Evolutionary conservation across 2,113 vertebrate species (phyloP).

Genomic region (Tragelaphus scriptus): DNA sequence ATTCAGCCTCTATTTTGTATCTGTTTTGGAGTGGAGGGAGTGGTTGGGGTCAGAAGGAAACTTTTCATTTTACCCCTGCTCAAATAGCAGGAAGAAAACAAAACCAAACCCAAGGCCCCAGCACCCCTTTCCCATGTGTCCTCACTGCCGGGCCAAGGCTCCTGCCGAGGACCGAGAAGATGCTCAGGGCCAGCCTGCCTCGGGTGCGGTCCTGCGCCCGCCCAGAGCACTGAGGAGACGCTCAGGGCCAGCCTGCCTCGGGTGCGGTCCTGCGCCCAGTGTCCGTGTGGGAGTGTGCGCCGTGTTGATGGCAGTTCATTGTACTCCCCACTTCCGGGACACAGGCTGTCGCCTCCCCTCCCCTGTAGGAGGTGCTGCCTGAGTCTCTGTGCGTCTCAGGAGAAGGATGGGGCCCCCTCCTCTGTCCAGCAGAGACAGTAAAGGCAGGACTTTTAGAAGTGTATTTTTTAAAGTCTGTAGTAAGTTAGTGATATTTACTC

Average conservation of each 20-base stretch:
- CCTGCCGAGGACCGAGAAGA: background rate
- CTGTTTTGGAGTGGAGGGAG: background rate
- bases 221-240: too few relatives aligned
- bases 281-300: background rate
- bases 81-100: background rate
- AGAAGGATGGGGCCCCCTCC: background rate
- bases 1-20: background rate
- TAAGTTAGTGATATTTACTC: background rate
- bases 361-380: background rate
- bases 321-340: background rate
- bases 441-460: background rate
- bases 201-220: too few relatives aligned
- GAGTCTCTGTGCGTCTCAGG: background rate
- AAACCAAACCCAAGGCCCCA: background rate
- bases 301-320: background rate
- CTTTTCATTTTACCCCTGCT: background rate
- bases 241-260: too few relatives aligned
- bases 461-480: background rate
- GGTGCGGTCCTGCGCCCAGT: background rate
- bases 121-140: accelerated
- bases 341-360: background rate
- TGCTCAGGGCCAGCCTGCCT: background rate
- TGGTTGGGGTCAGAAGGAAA: background rate
- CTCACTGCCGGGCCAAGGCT: background rate
- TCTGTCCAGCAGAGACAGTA: background rate